Evolutionary conservation across 35 echinoderm and acorn worm genomes (phyloP).

Genomic region (Strongylocentrotus purpuratus): DNA sequence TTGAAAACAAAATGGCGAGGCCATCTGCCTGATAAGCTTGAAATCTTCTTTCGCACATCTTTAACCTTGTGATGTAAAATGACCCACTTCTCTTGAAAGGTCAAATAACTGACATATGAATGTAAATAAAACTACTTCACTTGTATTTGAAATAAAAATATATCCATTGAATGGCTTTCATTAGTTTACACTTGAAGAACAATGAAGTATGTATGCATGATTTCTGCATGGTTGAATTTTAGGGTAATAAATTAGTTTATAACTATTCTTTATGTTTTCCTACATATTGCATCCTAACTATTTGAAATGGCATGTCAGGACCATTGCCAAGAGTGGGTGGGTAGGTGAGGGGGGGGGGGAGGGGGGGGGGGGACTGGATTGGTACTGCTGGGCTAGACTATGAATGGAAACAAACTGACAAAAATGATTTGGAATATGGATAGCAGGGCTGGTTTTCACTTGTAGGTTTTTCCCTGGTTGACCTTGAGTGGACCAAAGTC

Average conservation of each 20-base stretch:
- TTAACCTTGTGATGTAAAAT: too few species aligned
- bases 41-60: not conserved
- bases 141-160: too few species aligned
- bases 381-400: not conserved
- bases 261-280: not conserved
- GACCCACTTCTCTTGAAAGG: not conserved
- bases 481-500: slow-evolving; percentile 60
- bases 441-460: slow-evolving; percentile 52
- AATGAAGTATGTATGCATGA: not conserved
- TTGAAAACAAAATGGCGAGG: not conserved
- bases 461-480: slow-evolving; percentile 66
- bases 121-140: not conserved
- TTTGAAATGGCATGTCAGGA: not conserved
- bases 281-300: not conserved
- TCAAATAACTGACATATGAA: not conserved
- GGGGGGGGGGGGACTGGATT: not conserved
- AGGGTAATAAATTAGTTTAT: not conserved
- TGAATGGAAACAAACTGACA: not conserved
- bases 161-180: not conserved
- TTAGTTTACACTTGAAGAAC: not conserved
- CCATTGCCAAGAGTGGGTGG: not conserved
- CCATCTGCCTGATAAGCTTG: not conserved
- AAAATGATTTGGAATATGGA: not conserved
- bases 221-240: too few species aligned
- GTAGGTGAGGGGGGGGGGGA: not conserved